Evolutionary conservation across 23 tunicate species (phyloP), one percentile per base, ranked within the genome.

Genomic region (Trididemnum nubilum): DNA sequence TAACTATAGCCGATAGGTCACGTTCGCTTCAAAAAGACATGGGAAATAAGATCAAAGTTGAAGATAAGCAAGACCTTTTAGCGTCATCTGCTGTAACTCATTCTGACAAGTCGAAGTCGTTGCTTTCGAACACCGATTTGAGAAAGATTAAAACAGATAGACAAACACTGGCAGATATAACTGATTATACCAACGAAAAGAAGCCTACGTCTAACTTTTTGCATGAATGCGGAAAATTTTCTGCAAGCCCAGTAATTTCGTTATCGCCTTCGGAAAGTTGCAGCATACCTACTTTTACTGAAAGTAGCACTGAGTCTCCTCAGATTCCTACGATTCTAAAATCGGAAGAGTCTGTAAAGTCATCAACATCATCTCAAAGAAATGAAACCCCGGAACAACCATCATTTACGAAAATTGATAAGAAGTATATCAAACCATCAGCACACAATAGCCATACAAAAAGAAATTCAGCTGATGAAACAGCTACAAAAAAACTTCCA

Each of bases 261-360:
- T 30, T 33, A n/a, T 67, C 74, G 2, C 37, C 74, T 15, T 31
- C 38, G 26, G 64, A 30, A 0, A 82, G 86, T 54, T 82, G 86
- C 39, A 82, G 86, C 34, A 33, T 82, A 32, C 86, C 78, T 25
- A 57, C 32, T 0, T 82, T 82, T 71, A 82, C 86, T 0, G 86
- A 82, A 51, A 82, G 86, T 67, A 67, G 86, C 24, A 50, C 78
- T 23, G 86, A 82, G 22, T 82, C 86, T 51, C 61, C 76, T 23
- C 36, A 34, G 12, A 3, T 23, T 5, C 57, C 30, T 9, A 3
- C 58, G 5, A 2, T 2, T 9, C 32, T 24, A 19, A 23, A 7
- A 3, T 37, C 57, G 39, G 58, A 73, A 37, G 30, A 39, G 2
- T 22, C 57, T 2, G 25, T 73, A 2, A 37, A n/a, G 22, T 22